Conservation (phyloP, 53 echinoderm and acorn worm species). For the Astropecten irregularis region DNA sequence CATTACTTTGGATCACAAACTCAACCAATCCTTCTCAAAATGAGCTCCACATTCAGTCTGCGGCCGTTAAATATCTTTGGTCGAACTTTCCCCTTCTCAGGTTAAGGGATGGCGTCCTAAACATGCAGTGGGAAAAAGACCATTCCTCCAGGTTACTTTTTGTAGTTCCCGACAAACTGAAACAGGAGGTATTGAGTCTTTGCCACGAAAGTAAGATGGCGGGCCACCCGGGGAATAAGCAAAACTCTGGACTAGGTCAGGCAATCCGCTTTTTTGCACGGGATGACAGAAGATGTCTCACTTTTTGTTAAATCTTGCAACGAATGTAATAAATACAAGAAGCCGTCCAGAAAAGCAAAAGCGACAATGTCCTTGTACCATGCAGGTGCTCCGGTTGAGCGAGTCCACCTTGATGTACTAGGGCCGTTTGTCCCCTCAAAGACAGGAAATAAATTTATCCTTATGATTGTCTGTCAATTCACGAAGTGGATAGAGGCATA, state of each 20-base stretch:
- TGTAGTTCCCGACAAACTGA: background rate
- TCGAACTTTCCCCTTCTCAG: background rate
- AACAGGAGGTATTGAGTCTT: background rate
- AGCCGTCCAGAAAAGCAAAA: constrained; percentile 40
- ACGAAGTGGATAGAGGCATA: constrained; percentile 68
- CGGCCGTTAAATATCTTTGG: constrained; percentile 12
- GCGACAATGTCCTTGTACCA: constrained; percentile 20
- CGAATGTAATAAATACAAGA: constrained; percentile 21
- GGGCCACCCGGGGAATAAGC: constrained; percentile 14
- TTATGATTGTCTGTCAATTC: constrained; percentile 50
- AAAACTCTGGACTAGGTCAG: background rate
- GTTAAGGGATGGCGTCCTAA: background rate
- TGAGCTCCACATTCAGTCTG: background rate
- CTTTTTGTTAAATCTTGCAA: constrained; percentile 28
- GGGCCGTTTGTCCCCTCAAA: background rate
- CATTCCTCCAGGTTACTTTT: background rate
- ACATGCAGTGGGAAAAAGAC: background rate
- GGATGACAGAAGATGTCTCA: constrained; percentile 6
- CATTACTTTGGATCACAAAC: background rate
- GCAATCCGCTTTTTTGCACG: constrained; percentile 26
- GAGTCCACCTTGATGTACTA: constrained; percentile 2
- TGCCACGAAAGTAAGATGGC: background rate
- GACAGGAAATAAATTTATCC: constrained; percentile 49
- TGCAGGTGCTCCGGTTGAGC: background rate
- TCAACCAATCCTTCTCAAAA: background rate